Conservation (phyloP, 2,113 vertebrate species). For the Xyrauchen texanus region DNA sequence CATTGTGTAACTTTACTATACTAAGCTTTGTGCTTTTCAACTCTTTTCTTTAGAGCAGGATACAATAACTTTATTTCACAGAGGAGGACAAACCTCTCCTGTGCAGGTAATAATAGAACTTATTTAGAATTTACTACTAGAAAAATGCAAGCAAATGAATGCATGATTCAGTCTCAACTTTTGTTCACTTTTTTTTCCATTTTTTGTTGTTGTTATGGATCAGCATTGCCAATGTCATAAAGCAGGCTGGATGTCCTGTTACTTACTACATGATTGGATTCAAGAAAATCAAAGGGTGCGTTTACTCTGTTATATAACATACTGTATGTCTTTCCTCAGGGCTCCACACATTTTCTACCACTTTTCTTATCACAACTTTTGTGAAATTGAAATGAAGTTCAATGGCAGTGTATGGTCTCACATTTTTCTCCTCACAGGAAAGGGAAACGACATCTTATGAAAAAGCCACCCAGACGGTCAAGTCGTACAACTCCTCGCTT, state of each 20-base stretch:
- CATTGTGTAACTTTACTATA: neutral
- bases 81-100: conserved; percentile 94
- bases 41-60: conserved; percentile 77
- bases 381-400: neutral
- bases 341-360: neutral
- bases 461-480: conserved; percentile 84
- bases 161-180: neutral
- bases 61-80: conserved; percentile 94
- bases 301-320: neutral
- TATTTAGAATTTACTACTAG: too few relatives aligned
- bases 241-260: conserved; percentile 92
- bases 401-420: neutral
- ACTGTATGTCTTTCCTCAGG: neutral
- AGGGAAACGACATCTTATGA: conserved; percentile 85
- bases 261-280: conserved; percentile 93
- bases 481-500: conserved; percentile 87
- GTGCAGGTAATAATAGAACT: conserved; percentile 77
- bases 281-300: conserved; percentile 86
- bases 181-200: neutral
- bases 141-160: neutral
- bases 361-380: neutral
- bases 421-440: conserved; percentile 76
- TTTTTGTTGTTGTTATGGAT: neutral
- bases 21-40: neutral
- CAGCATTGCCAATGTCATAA: conserved; percentile 91